A percentile compares a stretch with the other conserved stretches of the same genome.
Conservation (phyloP, 2,113 vertebrate genomes). For the Manacus vitellinus region DNA sequence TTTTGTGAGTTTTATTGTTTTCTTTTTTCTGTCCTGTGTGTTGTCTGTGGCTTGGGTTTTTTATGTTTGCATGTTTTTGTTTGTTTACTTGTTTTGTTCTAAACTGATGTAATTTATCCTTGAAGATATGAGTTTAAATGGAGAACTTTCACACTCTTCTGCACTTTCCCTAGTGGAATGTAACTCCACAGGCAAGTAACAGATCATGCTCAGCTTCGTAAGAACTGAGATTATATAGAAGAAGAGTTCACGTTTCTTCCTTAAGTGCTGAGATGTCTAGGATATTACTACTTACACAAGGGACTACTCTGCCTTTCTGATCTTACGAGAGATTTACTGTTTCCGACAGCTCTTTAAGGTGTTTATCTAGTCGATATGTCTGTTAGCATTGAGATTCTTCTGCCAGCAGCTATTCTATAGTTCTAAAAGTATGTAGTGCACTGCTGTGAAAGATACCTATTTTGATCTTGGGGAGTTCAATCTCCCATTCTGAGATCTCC, state of each 20-base stretch:
- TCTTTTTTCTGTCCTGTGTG: background rate
- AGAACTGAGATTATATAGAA: background rate
- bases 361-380: background rate
- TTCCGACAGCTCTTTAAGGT: background rate
- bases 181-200: background rate
- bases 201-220: background rate
- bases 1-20: background rate
- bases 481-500: background rate
- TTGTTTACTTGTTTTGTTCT: background rate
- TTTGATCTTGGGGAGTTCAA: background rate
- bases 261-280: background rate
- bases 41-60: background rate
- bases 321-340: background rate
- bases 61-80: background rate
- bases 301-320: background rate
- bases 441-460: background rate
- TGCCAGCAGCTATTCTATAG: background rate
- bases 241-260: background rate
- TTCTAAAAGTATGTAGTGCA: background rate
- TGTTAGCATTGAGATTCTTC: background rate
- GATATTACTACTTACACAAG: background rate
- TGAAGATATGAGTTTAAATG: background rate
- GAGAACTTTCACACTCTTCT: background rate
- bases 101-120: background rate
- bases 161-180: background rate